Conservation (phyloP, 2,797 vertebrate genomes). For the Pagetopsis macropterus region DNA sequence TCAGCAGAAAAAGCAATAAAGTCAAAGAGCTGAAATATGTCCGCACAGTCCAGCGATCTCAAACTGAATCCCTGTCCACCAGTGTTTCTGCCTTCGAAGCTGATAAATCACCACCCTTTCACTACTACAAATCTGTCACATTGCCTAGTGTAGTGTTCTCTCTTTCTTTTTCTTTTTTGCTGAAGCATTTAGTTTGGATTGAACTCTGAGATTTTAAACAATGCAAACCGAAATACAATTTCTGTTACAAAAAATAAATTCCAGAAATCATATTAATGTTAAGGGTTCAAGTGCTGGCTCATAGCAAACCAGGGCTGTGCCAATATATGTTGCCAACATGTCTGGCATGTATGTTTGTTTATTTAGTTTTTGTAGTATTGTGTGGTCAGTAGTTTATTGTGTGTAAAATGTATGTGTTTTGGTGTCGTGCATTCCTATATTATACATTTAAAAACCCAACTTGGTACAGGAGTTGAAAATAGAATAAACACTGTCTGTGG, state of each 20-base stretch:
- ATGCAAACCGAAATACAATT: neutral
- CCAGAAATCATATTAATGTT: too few relatives aligned
- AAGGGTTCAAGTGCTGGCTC: too few relatives aligned
- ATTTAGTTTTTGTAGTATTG: too few relatives aligned
- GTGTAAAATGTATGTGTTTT: too few relatives aligned
- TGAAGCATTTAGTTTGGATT: neutral
- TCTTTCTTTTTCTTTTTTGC: neutral
- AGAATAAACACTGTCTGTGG: too few relatives aligned
- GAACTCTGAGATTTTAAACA: neutral
- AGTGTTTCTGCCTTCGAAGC: neutral
- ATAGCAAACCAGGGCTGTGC: too few relatives aligned
- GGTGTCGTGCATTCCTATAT: too few relatives aligned
- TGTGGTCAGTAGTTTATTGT: too few relatives aligned
- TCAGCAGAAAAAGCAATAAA: slow-evolving; percentile 21
- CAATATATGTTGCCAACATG: too few relatives aligned
- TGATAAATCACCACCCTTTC: slow-evolving; percentile 10
- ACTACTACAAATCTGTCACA: neutral
- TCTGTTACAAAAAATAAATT: neutral
- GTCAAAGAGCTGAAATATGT: slow-evolving; percentile 22
- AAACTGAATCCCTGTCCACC: slow-evolving; percentile 7
- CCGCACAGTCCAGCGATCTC: neutral
- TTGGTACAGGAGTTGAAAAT: too few relatives aligned
- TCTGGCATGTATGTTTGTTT: too few relatives aligned
- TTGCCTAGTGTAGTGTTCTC: neutral
- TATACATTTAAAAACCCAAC: too few relatives aligned